Conservation (phyloP, 64 coral and sea anemone species). For the Montipora cactus region DNA sequence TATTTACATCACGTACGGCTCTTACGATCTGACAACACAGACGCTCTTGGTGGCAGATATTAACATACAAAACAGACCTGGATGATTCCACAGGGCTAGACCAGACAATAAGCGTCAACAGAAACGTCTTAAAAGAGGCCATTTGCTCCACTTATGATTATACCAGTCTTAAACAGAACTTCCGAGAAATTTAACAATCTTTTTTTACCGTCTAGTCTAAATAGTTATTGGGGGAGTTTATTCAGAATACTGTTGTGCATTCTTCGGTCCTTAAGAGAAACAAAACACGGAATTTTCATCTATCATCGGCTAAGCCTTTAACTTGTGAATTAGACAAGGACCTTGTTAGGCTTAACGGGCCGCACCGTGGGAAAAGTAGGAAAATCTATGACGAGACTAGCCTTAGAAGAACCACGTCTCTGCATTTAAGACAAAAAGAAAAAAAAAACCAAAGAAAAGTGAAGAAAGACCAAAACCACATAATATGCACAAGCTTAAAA, state of each 20-base stretch:
- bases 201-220: not conserved
- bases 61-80: not conserved
- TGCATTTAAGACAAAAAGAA: not conserved
- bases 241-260: not conserved
- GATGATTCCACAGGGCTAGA: not conserved
- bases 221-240: not conserved
- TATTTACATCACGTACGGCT: not conserved
- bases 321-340: conserved; percentile 30
- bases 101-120: not conserved
- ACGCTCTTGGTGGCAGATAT: not conserved
- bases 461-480: not conserved
- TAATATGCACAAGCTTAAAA: not conserved
- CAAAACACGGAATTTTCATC: conserved; percentile 16
- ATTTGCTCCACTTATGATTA: not conserved
- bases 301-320: conserved; percentile 11
- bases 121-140: not conserved
- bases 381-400: not conserved
- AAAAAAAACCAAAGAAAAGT: not conserved
- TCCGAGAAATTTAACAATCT: not conserved
- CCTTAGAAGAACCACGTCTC: not conserved
- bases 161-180: not conserved
- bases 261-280: conserved; percentile 48
- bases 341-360: not conserved
- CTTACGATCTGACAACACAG: not conserved
- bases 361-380: conserved; percentile 20